phyloP scores from a whole-genome alignment of 2,113 vertebrate species.

The Stictonetta naevosa region DNA sequence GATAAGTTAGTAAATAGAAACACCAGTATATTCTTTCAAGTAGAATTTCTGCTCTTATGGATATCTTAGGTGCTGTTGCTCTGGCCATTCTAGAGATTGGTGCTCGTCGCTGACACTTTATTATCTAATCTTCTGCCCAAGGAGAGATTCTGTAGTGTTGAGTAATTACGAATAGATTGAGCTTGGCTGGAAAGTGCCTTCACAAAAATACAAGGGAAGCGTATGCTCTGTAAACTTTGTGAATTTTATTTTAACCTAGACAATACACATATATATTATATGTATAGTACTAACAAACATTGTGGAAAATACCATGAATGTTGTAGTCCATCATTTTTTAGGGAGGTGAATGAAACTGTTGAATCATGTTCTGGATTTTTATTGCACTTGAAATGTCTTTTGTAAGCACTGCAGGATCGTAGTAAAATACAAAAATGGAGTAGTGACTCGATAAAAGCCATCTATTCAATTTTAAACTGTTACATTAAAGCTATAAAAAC shows the following conservation, averaged over 20 bases:
- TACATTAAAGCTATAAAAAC: neutral
- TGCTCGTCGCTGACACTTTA: constrained; percentile 58
- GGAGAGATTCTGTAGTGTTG: constrained; percentile 59
- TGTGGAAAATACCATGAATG: neutral
- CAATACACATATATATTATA: neutral
- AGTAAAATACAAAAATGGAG: neutral
- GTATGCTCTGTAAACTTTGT: neutral
- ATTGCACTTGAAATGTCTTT: neutral
- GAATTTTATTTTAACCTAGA: neutral
- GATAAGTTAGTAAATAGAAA: constrained; percentile 71
- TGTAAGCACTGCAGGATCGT: neutral
- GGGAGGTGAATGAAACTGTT: neutral
- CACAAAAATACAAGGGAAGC: constrained; percentile 14
- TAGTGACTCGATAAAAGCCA: neutral
- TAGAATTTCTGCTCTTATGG: constrained; percentile 54
- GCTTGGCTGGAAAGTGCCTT: neutral
- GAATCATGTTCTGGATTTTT: neutral
- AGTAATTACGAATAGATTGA: constrained; percentile 48
- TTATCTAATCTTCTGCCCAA: constrained; percentile 63
- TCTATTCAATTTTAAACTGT: neutral
- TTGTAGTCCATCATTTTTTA: neutral
- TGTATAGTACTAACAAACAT: neutral
- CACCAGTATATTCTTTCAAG: constrained; percentile 53
- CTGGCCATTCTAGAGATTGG: constrained; percentile 51
- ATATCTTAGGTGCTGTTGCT: constrained; percentile 67